Percentiles rank a stretch among this genome's conserved stretches.
Evolutionary conservation across 2,113 vertebrate genomes (phyloP).

Genomic region (Tretioscincus oriximinensis): DNA sequence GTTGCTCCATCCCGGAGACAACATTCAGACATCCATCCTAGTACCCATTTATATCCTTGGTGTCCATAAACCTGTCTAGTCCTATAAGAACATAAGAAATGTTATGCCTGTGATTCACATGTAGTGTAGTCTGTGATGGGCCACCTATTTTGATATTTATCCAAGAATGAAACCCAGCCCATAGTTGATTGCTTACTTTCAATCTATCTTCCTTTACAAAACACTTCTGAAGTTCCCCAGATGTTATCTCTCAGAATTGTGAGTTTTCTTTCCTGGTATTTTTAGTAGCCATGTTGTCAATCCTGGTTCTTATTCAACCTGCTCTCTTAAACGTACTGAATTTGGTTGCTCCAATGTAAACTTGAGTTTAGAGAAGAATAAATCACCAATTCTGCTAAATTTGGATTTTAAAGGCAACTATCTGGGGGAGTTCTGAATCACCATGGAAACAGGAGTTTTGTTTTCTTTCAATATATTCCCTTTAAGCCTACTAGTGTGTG

Average conservation of each 20-base stretch:
- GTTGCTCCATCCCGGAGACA: too few species aligned
- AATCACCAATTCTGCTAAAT: slow-evolving; percentile 71
- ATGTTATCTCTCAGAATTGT: slow-evolving; percentile 2
- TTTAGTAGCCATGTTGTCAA: not conserved
- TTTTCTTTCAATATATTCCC: slow-evolving; percentile 70
- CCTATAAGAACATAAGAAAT: too few species aligned
- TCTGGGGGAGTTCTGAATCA: slow-evolving; percentile 63
- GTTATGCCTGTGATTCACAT: too few species aligned
- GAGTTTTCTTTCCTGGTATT: not conserved
- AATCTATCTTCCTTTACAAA: not conserved
- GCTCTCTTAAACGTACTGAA: slow-evolving; percentile 44
- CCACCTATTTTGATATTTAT: too few species aligned
- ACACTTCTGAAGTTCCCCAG: slow-evolving; percentile 15
- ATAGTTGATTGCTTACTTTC: too few species aligned
- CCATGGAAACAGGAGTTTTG: slow-evolving; percentile 74
- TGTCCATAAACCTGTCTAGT: too few species aligned
- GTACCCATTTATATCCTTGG: too few species aligned
- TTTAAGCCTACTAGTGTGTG: slow-evolving; percentile 56
- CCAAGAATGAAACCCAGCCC: too few species aligned
- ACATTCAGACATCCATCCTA: too few species aligned
- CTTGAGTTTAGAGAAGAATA: slow-evolving; percentile 61
- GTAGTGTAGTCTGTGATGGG: too few species aligned
- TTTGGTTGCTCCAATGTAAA: slow-evolving; percentile 54
- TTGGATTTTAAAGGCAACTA: slow-evolving; percentile 58
- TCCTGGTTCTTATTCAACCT: slow-evolving; percentile 41